These are phyloP conservation scores for Pegoplata infirma DNA, from an alignment of 2,888 invertebrate species.

Conservation along the genomic window DNA sequence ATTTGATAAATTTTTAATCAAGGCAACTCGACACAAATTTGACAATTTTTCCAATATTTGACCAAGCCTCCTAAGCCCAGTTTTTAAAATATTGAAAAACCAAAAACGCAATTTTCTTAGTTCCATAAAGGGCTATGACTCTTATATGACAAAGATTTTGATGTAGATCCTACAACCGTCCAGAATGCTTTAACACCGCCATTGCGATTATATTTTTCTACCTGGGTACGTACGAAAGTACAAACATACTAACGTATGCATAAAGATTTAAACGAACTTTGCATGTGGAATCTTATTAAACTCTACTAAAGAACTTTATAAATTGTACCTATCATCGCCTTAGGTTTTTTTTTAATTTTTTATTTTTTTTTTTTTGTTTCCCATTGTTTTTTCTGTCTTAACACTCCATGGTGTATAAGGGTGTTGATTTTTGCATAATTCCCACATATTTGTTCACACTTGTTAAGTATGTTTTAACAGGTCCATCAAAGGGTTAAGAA, in stretches of 20 bases:
- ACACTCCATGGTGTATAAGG: constrained; percentile 47
- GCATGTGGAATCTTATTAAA: constrained; percentile 63
- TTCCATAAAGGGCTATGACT: no score
- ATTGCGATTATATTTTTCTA: no score
- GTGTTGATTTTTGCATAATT: constrained; percentile 13
- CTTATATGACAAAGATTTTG: no score
- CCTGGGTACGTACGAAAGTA: no score
- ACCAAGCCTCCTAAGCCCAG: no score
- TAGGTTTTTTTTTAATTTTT: constrained; percentile 44
- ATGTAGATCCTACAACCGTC: no score
- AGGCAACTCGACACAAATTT: no score
- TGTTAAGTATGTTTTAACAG: neutral
- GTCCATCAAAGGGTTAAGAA: neutral
- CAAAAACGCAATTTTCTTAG: no score
- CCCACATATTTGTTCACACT: neutral
- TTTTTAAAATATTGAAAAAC: no score
- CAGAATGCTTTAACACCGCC: no score
- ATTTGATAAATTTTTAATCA: no score
- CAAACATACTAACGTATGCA: neutral
- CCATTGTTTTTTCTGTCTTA: constrained; percentile 41
- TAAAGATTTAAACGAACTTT: constrained; percentile 59
- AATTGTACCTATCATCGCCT: constrained; percentile 62
- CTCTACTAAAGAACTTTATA: constrained; percentile 53
- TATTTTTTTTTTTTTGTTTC: neutral
- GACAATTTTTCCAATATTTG: no score